phyloP scores from a whole-genome alignment of 2,113 vertebrate genomes.

The Poeciliopsis prolifica region DNA sequence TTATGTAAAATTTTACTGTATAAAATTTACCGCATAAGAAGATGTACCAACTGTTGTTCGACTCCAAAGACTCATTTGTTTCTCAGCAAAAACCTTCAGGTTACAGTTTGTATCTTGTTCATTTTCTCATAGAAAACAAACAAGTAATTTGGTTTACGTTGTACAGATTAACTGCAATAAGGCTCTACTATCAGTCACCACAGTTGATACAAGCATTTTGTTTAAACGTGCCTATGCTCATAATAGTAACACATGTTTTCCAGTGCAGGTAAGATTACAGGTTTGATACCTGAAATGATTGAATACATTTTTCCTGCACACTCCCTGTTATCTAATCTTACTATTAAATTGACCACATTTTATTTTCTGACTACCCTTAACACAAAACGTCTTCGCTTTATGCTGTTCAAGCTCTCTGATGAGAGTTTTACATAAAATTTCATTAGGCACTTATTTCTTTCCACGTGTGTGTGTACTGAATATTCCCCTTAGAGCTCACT shows the following conservation, averaged over 20 bases:
- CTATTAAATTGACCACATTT: slow-evolving; percentile 8
- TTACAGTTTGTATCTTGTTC: not conserved
- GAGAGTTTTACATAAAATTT: not conserved
- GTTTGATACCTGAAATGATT: not conserved
- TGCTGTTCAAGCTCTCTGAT: not conserved
- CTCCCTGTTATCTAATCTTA: slow-evolving; percentile 6
- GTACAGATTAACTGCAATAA: not conserved
- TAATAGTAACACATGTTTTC: not conserved
- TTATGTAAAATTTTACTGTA: no score
- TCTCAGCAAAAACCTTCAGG: not conserved
- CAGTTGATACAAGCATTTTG: not conserved
- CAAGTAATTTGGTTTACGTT: not conserved
- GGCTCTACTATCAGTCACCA: not conserved
- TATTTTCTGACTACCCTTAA: slow-evolving; percentile 14
- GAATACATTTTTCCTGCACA: slow-evolving; percentile 5
- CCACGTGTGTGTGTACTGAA: not conserved
- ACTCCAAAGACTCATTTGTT: not conserved
- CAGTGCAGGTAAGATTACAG: slow-evolving; percentile 3
- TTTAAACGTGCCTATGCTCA: not conserved
- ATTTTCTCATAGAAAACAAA: not conserved
- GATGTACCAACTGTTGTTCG: not conserved
- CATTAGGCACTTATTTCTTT: not conserved
- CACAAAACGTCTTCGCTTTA: slow-evolving; percentile 12
- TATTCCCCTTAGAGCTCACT: not conserved
- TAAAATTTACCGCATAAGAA: not conserved